phyloP scores from a whole-genome alignment of 2,797 vertebrate species.

The Taeniopygia guttata region DNA sequence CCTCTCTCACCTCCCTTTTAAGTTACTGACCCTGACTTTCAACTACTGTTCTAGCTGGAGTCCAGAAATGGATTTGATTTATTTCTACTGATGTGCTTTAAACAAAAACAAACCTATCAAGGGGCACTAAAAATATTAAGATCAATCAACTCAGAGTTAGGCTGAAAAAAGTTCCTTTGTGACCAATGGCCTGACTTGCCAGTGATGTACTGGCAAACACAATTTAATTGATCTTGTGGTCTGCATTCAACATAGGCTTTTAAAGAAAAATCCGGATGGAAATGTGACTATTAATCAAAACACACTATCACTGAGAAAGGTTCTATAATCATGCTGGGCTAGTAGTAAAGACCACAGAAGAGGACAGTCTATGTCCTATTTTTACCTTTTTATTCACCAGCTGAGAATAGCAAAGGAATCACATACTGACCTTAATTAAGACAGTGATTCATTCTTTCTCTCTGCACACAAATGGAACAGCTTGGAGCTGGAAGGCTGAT shows the following conservation, averaged over 20 bases:
- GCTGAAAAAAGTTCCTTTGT: not conserved
- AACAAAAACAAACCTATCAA: not conserved
- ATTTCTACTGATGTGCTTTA: not conserved
- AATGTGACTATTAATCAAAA: not conserved
- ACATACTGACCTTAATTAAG: not conserved
- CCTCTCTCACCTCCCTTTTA: not conserved
- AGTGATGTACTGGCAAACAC: not conserved
- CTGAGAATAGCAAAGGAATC: not conserved
- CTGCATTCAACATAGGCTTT: not conserved
- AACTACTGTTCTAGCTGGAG: not conserved
- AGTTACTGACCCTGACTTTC: not conserved
- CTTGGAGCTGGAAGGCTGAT: not conserved
- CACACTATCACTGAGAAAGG: not conserved
- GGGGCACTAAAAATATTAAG: not conserved
- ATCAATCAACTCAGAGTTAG: not conserved
- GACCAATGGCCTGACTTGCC: not conserved
- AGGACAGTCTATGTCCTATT: not conserved
- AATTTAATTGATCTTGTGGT: not conserved
- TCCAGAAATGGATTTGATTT: not conserved
- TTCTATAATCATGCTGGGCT: not conserved
- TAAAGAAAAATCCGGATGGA: not conserved
- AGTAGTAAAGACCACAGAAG: not conserved
- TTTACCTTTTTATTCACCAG: constrained; percentile 26
- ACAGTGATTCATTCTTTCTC: constrained; percentile 5
- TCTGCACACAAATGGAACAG: not conserved